Base-by-base conservation (phyloP, 2,888 invertebrate genomes). In the Cantharis rufa region DNA sequence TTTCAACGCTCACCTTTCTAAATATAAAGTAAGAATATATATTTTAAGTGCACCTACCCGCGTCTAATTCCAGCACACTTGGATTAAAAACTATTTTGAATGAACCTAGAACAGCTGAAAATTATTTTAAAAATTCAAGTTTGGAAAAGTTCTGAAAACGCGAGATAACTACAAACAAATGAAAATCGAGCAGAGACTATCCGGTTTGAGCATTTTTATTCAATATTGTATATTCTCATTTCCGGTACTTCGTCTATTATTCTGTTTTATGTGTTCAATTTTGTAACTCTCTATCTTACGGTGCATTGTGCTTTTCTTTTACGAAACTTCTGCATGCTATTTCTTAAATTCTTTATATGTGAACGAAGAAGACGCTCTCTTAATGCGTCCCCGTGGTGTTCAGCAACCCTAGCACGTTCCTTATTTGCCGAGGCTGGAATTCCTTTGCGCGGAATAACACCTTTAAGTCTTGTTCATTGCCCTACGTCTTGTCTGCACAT, bases 311-410 rank as follows among this genome's bases (percentile, higher is more conserved):
- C 72, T 72, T 75, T 72, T 74, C 28, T 72, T 78, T 75, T 77
- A 76, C 73, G 69, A 64, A 72, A 76, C 76, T 78, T 79, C 76
- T 76, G 70, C 73, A 69, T 78, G 74, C 76, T 79, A 76, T 75
- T 78, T 75, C 78, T 80, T 82, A 80, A 81, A 82, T 81, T 82
- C 80, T 81, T 81, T 81, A 81, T 82, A 78, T 81, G 78, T 78
- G 77, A 79, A 78, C 72, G 62, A 72, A 78, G 75, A 71, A 48
- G 48, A n/a, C 73, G 78, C 78, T 71, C 79, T 71, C 74, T 81
- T 82, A 82, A 82, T 82, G 81, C 75, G 81, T 82, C 82, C 82
- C 82, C 76, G 74, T 78, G 79, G 81, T 81, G 78, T 75, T 80
- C 78, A 75, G 80, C 76, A 79, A 81, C 80, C 81, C 77, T 78